These are phyloP conservation scores for Scrobipalpa atriplicella DNA, from an alignment of 2,888 invertebrate species.

Conservation along the genomic window DNA sequence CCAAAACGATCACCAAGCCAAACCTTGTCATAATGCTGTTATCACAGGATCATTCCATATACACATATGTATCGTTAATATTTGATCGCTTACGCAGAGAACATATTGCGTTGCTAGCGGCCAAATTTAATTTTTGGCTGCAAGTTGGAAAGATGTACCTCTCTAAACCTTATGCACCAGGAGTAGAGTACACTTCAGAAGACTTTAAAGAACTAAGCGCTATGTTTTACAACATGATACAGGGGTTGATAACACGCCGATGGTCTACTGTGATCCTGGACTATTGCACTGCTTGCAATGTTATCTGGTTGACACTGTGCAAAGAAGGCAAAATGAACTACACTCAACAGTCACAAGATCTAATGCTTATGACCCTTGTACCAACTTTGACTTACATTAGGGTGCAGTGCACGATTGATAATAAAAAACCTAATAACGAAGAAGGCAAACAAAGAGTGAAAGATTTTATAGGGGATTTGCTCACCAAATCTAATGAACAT, in stretches of 20 bases:
- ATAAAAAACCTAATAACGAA: not conserved
- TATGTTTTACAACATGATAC: conserved; percentile 62
- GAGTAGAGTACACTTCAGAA: conserved; percentile 57
- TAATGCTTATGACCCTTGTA: conserved; percentile 84
- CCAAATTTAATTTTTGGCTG: conserved; percentile 74
- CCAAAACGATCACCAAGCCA: conserved; percentile 62
- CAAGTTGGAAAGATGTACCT: conserved; percentile 65
- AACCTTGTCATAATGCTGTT: conserved; percentile 56
- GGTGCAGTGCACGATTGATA: conserved; percentile 31
- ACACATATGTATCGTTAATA: conserved; percentile 61
- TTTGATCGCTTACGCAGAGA: conserved; percentile 68
- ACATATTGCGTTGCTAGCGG: conserved; percentile 69
- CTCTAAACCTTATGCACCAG: conserved; percentile 54
- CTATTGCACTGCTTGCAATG: conserved; percentile 61
- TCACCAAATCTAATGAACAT: conserved; percentile 84
- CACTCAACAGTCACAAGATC: conserved; percentile 80
- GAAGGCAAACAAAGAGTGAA: conserved; percentile 75
- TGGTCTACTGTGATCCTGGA: conserved; percentile 57
- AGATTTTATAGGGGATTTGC: conserved; percentile 82
- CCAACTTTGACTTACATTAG: conserved; percentile 79
- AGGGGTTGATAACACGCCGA: conserved; percentile 55
- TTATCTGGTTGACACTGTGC: conserved; percentile 58
- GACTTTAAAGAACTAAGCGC: conserved; percentile 63
- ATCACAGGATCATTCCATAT: conserved; percentile 61
- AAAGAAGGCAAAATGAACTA: conserved; percentile 46